Evolutionary conservation across 2,113 vertebrate genomes (phyloP).

Genomic region (Microtus montanus): DNA sequence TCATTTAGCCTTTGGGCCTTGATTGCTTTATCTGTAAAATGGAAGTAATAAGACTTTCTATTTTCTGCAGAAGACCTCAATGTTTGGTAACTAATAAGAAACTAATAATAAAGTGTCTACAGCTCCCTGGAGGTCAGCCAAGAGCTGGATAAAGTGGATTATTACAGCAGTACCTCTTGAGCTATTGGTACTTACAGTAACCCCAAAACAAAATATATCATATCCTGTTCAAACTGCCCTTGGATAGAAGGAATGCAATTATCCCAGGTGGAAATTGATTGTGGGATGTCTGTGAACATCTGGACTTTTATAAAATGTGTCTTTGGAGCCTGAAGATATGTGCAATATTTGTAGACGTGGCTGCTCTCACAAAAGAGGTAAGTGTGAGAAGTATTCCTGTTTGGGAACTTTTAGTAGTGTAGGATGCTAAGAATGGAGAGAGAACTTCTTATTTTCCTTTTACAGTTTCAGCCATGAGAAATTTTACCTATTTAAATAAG

Average conservation of each 20-base stretch:
- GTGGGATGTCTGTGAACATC: conserved; percentile 61
- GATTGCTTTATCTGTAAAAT: conserved; percentile 73
- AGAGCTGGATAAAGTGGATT: conserved; percentile 54
- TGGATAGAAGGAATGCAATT: conserved; percentile 71
- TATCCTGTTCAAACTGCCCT: conserved; percentile 63
- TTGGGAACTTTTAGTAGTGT: background rate
- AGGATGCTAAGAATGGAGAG: background rate
- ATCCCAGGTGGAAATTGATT: conserved; percentile 68
- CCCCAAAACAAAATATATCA: conserved; percentile 71
- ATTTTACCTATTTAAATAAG: background rate
- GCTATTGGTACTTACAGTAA: conserved; percentile 65
- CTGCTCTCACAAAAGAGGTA: background rate
- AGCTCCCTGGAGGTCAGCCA: conserved; percentile 61
- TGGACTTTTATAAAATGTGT: conserved; percentile 65
- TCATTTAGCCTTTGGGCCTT: conserved; percentile 66
- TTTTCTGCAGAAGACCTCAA: conserved; percentile 54
- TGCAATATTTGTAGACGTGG: background rate
- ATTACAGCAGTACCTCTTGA: conserved; percentile 56
- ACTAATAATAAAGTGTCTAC: conserved; percentile 54
- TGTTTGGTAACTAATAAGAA: conserved; percentile 71
- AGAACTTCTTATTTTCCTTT: background rate
- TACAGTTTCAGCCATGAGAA: background rate
- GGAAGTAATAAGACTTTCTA: conserved; percentile 57
- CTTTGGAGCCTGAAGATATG: conserved; percentile 55
- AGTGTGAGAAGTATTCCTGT: background rate